Conservation (phyloP, 2,797 vertebrate species). For the Chaenodraco wilsoni region DNA sequence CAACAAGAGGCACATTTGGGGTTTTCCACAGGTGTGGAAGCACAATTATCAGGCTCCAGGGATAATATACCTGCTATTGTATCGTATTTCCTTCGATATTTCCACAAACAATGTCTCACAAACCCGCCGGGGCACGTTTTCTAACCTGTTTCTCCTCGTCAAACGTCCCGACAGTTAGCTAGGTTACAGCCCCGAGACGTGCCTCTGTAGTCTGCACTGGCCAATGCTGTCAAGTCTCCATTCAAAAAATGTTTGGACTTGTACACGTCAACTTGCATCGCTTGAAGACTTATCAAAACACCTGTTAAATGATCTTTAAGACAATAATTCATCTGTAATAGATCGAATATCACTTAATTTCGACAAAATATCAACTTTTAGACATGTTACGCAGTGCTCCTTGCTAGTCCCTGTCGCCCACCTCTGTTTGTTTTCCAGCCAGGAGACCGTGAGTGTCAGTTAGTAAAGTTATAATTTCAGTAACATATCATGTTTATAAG, state of each 20-base stretch:
- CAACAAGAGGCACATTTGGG: conserved; percentile 22
- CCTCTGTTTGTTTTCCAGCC: conserved; percentile 5
- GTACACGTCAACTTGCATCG: conserved; percentile 9
- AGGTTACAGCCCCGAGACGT: conserved; percentile 41
- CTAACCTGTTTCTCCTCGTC: background rate
- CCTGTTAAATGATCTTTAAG: fast-evolving
- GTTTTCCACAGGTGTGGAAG: conserved; percentile 71
- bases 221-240: conserved; percentile 30
- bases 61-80: background rate
- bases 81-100: fast-evolving
- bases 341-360: background rate
- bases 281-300: background rate
- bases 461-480: conserved; percentile 42
- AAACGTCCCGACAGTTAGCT: conserved; percentile 41
- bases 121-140: background rate
- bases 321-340: too few species aligned
- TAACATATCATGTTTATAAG: background rate
- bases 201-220: conserved; percentile 36
- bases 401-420: background rate
- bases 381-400: conserved; percentile 10
- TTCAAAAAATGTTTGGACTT: conserved; percentile 28
- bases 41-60: fast-evolving
- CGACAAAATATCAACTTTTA: conserved; percentile 53
- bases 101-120: background rate
- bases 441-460: background rate